These are phyloP conservation scores for Sminthurides aquaticus DNA, from an alignment of 2,888 invertebrate genomes.

Conservation along the genomic window DNA sequence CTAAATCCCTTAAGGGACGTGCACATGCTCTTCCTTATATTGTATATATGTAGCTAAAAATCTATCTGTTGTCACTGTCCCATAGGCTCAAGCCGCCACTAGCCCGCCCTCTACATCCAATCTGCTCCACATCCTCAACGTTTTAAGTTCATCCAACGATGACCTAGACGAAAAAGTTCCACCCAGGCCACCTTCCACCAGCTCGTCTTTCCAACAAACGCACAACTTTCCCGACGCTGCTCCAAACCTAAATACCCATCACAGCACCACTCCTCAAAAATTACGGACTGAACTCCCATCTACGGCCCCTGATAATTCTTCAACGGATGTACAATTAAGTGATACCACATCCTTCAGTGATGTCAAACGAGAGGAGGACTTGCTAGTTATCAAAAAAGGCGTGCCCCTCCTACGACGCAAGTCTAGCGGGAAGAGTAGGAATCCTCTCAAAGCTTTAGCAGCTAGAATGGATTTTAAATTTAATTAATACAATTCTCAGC, in stretches of 20 bases:
- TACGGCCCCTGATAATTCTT: no score
- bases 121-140: slow-evolving; percentile 40
- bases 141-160: slow-evolving; percentile 40
- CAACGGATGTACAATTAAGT: no score
- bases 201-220: background rate
- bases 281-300: background rate
- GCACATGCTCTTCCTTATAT: background rate
- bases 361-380: slow-evolving; percentile 34
- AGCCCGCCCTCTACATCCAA: slow-evolving; percentile 33
- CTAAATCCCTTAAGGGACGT: background rate
- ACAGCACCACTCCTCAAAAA: background rate
- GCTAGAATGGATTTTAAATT: slow-evolving; percentile 36
- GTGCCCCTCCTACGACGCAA: slow-evolving; percentile 35
- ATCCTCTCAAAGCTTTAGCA: slow-evolving; percentile 39
- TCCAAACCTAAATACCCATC: background rate
- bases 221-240: slow-evolving; percentile 5
- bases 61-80: no score
- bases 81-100: no score
- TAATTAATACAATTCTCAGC: background rate
- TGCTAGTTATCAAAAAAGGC: slow-evolving; percentile 39
- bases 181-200: background rate
- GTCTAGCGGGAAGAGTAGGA: slow-evolving; percentile 32
- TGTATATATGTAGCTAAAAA: no score
- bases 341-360: background rate
- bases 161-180: slow-evolving; percentile 27